These are phyloP conservation scores for Pandion haliaetus DNA, from an alignment of 2,113 vertebrate species.

Conservation along the genomic window DNA sequence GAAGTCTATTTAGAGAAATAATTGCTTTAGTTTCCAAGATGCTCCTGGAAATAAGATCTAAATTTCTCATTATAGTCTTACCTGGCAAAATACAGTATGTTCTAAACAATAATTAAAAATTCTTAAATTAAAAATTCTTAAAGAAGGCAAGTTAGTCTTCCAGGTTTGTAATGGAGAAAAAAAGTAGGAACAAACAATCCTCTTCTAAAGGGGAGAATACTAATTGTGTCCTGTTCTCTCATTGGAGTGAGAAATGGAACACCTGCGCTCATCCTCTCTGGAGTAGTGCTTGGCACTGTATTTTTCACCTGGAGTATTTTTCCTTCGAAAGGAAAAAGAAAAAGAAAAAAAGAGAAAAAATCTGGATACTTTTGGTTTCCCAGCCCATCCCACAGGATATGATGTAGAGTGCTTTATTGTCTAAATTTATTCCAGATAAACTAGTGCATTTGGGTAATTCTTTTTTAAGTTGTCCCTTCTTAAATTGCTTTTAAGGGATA, in stretches of 20 bases:
- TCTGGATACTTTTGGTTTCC: neutral
- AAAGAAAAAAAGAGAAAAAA: neutral
- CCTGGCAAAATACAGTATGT: constrained; percentile 38
- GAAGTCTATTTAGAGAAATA: constrained; percentile 50
- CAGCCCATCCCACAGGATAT: neutral
- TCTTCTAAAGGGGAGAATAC: neutral
- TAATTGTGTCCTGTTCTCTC: neutral
- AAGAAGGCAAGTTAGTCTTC: constrained; percentile 11
- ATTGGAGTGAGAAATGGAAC: constrained; percentile 8
- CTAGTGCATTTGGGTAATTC: neutral
- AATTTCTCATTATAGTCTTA: constrained; percentile 37
- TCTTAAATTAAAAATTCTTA: constrained; percentile 40
- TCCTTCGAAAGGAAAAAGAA: neutral
- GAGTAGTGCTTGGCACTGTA: neutral
- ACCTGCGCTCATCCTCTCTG: neutral
- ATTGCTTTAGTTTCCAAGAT: constrained; percentile 57
- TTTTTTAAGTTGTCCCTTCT: neutral
- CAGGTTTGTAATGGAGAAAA: neutral
- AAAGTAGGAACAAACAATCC: constrained; percentile 34
- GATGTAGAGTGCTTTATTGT: neutral
- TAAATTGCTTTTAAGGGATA: neutral
- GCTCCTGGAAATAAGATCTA: constrained; percentile 48
- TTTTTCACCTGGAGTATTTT: neutral
- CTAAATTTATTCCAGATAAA: neutral
- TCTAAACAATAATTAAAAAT: constrained; percentile 47